These are phyloP conservation scores for Garra rufa DNA, from an alignment of 2,113 vertebrate genomes.

Conservation along the genomic window DNA sequence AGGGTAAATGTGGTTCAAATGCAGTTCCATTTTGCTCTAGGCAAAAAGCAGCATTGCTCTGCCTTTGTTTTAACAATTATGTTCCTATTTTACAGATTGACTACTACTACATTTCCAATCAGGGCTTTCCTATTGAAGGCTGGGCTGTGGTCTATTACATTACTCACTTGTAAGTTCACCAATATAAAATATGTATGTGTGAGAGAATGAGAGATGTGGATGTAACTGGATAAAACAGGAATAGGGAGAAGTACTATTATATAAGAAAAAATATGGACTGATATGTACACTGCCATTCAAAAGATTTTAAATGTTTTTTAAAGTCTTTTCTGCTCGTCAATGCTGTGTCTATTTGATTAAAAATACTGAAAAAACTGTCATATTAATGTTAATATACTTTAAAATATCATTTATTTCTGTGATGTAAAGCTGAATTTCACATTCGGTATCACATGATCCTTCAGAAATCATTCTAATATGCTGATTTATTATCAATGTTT, in stretches of 20 bases:
- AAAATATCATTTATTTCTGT: no score
- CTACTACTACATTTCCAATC: conserved; percentile 89
- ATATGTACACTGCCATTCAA: no score
- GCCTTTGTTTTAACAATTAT: neutral
- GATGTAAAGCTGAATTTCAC: no score
- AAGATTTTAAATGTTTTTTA: no score
- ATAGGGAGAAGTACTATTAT: neutral
- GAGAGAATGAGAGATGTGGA: neutral
- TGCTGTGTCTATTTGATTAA: no score
- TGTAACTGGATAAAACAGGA: neutral
- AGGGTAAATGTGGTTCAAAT: neutral
- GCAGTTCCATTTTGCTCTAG: neutral
- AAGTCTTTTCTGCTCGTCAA: no score
- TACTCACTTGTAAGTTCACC: conserved; percentile 84
- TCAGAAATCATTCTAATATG: no score
- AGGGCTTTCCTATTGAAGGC: conserved; percentile 87
- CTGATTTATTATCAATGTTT: no score
- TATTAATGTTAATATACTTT: no score
- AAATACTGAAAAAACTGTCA: no score
- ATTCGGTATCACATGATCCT: no score
- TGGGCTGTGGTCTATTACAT: conserved; percentile 92
- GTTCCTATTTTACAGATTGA: conserved; percentile 79
- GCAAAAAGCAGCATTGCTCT: neutral
- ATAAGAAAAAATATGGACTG: neutral
- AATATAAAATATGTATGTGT: neutral